Evolutionary conservation across 2,113 vertebrate species (phyloP).

Genomic region (Rutilus rutilus): DNA sequence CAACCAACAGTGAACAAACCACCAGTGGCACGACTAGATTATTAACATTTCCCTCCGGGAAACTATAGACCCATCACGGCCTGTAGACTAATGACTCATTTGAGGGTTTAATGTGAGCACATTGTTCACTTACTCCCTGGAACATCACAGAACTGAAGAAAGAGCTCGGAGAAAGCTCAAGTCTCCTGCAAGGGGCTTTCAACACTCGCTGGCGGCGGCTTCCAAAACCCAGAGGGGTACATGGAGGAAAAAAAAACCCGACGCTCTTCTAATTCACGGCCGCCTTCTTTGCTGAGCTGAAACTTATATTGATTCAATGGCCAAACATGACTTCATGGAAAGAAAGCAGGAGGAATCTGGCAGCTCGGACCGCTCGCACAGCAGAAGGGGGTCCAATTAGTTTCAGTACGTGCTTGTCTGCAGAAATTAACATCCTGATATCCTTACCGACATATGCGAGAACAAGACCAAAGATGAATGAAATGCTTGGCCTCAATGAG

Average conservation of each 20-base stretch:
- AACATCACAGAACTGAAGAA: constrained; percentile 10
- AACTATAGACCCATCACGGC: not conserved
- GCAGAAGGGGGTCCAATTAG: constrained; percentile 52
- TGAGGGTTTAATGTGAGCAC: constrained; percentile 25
- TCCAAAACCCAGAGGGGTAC: constrained; percentile 43
- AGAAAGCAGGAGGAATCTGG: constrained; percentile 47
- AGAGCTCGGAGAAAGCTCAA: constrained; percentile 26
- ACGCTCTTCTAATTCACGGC: constrained; percentile 39
- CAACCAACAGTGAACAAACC: not conserved
- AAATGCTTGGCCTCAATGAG: constrained; percentile 3
- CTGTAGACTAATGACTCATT: not conserved
- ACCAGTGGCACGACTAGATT: not conserved
- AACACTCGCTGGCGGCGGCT: constrained; percentile 27
- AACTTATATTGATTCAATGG: constrained; percentile 50
- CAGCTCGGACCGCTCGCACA: constrained; percentile 45
- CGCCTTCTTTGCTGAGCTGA: constrained; percentile 51
- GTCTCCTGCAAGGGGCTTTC: constrained; percentile 42
- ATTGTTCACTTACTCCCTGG: constrained; percentile 14
- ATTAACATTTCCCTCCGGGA: not conserved
- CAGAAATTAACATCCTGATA: constrained; percentile 4
- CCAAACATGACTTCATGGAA: constrained; percentile 62
- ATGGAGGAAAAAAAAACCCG: constrained; percentile 16
- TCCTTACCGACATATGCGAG: not conserved
- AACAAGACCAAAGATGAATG: constrained; percentile 7
- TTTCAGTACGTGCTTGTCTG: constrained; percentile 9